Evolutionary conservation across 2,113 vertebrate species (phyloP).

Genomic region (Condylura cristata): DNA sequence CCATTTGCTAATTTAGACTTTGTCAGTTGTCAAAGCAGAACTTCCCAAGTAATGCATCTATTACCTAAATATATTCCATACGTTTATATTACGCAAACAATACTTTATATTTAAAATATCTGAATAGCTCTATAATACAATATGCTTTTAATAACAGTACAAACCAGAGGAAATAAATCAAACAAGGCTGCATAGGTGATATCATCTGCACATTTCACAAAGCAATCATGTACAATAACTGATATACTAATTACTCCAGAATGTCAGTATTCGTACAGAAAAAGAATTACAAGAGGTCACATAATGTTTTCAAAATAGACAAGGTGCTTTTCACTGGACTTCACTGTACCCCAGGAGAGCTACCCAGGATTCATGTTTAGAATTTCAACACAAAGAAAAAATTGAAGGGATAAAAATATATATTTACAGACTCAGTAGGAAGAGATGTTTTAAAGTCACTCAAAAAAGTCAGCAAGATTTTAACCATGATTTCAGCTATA

Average conservation of each 20-base stretch:
- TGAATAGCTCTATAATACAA: slow-evolving; percentile 96
- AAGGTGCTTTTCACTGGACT: slow-evolving; percentile 74
- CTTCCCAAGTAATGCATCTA: slow-evolving; percentile 91
- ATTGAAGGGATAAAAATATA: background rate
- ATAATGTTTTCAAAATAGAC: slow-evolving; percentile 82
- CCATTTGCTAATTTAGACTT: slow-evolving; percentile 87
- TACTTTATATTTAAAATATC: slow-evolving; percentile 93
- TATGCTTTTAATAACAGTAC: slow-evolving; percentile 93
- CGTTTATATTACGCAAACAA: slow-evolving; percentile 91
- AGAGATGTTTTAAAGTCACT: background rate
- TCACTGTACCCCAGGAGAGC: slow-evolving; percentile 75
- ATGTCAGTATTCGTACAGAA: slow-evolving; percentile 86
- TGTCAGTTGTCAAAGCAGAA: slow-evolving; percentile 94
- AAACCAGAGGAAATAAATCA: slow-evolving; percentile 90
- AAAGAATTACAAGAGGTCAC: slow-evolving; percentile 83
- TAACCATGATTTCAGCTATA: background rate
- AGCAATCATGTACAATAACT: slow-evolving; percentile 88
- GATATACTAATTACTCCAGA: slow-evolving; percentile 83
- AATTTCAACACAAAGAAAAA: slow-evolving; percentile 60
- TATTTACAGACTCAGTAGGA: slow-evolving; percentile 18
- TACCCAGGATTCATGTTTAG: slow-evolving; percentile 58
- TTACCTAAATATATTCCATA: slow-evolving; percentile 93
- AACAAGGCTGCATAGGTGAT: slow-evolving; percentile 96
- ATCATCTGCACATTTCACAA: slow-evolving; percentile 92
- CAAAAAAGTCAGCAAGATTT: background rate